A percentile compares a stretch with the other conserved stretches of the same genome.
phyloP scores from a whole-genome alignment of 1,140 invertebrate genomes.

The Gonatopus flavifemur region DNA sequence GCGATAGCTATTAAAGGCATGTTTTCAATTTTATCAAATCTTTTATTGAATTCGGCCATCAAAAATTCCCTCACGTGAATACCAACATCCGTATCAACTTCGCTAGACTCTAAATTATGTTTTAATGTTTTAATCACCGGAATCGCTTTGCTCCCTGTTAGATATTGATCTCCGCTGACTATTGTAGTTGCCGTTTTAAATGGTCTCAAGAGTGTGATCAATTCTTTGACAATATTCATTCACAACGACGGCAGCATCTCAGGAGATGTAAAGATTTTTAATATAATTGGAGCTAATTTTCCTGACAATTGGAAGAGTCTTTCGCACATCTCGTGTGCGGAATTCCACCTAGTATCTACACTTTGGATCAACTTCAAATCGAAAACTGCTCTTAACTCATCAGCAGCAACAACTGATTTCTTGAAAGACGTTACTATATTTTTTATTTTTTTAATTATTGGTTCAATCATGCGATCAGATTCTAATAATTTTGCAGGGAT shows the following conservation, averaged over 20 bases:
- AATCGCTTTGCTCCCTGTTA: background rate
- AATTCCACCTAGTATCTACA: conserved; percentile 25
- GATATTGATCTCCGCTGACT: too few species aligned
- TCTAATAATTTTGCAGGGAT: conserved; percentile 17
- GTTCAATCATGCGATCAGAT: background rate
- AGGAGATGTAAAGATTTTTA: too few species aligned
- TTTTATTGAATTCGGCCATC: background rate
- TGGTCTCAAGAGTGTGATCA: too few species aligned
- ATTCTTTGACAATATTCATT: too few species aligned
- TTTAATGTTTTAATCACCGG: too few species aligned
- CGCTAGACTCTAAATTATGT: background rate
- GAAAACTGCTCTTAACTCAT: conserved; percentile 7
- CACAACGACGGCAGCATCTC: too few species aligned
- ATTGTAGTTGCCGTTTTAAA: too few species aligned
- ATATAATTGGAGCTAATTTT: too few species aligned
- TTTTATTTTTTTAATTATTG: conserved; percentile 23
- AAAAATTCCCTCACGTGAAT: background rate
- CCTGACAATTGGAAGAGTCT: too few species aligned
- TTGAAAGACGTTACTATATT: conserved; percentile 24
- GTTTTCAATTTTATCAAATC: background rate
- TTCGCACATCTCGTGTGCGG: conserved; percentile 21
- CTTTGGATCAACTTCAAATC: conserved; percentile 22
- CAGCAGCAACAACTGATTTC: conserved; percentile 18
- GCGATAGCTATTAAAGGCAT: background rate
- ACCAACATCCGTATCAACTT: background rate